Evolutionary conservation across 1,140 invertebrate genomes (phyloP).

Genomic region (Triops cancriformis): DNA sequence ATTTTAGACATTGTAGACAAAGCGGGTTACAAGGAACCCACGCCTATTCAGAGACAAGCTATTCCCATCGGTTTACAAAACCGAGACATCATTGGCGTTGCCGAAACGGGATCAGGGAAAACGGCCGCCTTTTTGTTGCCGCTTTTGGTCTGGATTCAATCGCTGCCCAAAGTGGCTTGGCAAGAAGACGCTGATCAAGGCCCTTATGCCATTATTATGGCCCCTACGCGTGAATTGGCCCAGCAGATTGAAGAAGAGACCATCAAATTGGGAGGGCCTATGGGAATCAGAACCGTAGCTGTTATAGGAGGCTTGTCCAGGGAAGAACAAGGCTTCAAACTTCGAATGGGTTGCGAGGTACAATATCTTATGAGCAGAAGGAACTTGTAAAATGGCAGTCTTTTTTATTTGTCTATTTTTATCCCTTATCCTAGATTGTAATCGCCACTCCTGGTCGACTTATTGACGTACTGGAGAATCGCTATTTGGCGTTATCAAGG

Average conservation of each 20-base stretch:
- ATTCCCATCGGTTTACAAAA: conserved; percentile 96
- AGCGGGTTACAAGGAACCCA: conserved; percentile 96
- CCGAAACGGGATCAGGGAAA: conserved; percentile 97
- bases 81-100: conserved; percentile 98
- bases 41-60: conserved; percentile 97
- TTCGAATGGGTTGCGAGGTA: conserved; percentile 92
- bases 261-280: conserved; percentile 88
- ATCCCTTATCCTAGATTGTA: conserved; percentile 64
- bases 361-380: conserved; percentile 23
- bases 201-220: conserved; percentile 98
- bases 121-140: conserved; percentile 98
- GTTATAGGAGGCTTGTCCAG: conserved; percentile 95
- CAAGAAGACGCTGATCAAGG: conserved; percentile 88
- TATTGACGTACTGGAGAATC: conserved; percentile 97
- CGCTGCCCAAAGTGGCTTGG: conserved; percentile 88
- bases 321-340: conserved; percentile 96
- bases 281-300: conserved; percentile 93
- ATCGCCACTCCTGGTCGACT: conserved; percentile 99
- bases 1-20: conserved; percentile 91
- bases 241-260: conserved; percentile 99
- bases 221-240: conserved; percentile 96
- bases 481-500: conserved; percentile 91
- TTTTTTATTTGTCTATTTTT: conserved; percentile 22
- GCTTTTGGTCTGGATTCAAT: conserved; percentile 94
- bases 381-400: background rate